phyloP scores from a whole-genome alignment of 2,888 invertebrate genomes.

The Leptinotarsa rubiginosa region DNA sequence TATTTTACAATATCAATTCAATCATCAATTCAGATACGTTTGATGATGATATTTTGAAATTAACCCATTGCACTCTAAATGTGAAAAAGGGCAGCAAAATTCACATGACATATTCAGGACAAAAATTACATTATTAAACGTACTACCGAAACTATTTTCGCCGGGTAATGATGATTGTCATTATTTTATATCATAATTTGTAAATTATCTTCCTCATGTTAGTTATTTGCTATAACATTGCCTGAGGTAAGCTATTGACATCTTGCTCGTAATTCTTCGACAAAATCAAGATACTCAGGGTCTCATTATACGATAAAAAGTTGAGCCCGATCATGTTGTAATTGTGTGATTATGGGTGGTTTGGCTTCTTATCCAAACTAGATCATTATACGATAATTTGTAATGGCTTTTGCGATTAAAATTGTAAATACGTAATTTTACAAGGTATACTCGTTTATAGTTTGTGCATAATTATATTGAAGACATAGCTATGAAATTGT shows the following conservation, averaged over 20 bases:
- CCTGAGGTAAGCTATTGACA: constrained; percentile 6
- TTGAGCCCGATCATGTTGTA: constrained; percentile 50
- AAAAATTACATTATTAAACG: no score
- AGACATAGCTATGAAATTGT: constrained; percentile 3
- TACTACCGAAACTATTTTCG: no score
- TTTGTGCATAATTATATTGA: constrained; percentile 22
- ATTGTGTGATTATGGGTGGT: constrained; percentile 56
- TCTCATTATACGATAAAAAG: constrained; percentile 36
- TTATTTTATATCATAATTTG: no score
- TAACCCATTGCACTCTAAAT: no score
- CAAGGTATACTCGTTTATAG: constrained; percentile 46
- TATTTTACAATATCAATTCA: no score
- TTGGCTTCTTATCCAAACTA: constrained; percentile 50
- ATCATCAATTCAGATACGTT: no score
- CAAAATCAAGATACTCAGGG: constrained; percentile 8
- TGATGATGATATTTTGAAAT: no score
- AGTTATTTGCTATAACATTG: neutral
- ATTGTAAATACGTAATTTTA: constrained; percentile 53
- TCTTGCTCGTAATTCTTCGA: neutral
- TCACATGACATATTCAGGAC: no score
- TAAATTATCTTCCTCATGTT: no score
- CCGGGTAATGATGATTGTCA: no score
- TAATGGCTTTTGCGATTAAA: constrained; percentile 56
- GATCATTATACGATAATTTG: constrained; percentile 55
- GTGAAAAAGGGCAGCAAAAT: no score